phyloP scores from a whole-genome alignment of 2,888 invertebrate genomes.

The Sarcophaga subvicina region DNA sequence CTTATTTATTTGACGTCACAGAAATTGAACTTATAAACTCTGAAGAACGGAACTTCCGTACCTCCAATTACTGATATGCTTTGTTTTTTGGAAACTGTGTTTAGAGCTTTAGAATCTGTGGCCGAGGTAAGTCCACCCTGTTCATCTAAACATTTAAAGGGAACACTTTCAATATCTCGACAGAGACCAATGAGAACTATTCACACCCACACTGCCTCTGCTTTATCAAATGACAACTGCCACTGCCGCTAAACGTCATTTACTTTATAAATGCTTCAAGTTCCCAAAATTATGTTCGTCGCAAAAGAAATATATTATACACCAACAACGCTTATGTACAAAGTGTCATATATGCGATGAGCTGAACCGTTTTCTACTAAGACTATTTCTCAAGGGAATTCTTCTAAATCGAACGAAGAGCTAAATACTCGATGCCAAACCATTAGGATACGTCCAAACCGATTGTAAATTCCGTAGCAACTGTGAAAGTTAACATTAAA shows the following conservation, averaged over 20 bases:
- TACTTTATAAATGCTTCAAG: slow-evolving; percentile 54
- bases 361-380: background rate
- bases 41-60: slow-evolving; percentile 22
- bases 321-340: background rate
- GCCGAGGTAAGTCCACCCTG: background rate
- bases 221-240: background rate
- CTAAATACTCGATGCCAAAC: background rate
- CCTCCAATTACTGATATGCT: slow-evolving; percentile 35
- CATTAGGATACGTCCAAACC: slow-evolving; percentile 4
- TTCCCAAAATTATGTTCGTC: slow-evolving; percentile 41
- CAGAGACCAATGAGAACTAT: background rate
- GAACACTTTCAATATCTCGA: background rate
- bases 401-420: background rate
- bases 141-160: background rate
- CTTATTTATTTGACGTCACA: too few species aligned
- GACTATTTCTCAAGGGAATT: background rate
- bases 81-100: background rate
- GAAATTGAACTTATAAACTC: slow-evolving; percentile 15
- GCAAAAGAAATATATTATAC: too few species aligned
- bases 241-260: slow-evolving; percentile 53
- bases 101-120: slow-evolving; percentile 18
- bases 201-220: slow-evolving; percentile 6
- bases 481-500: slow-evolving; percentile 20
- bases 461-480: slow-evolving; percentile 22
- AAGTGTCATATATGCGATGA: slow-evolving; percentile 54